A percentile compares a stretch with the other conserved stretches of the same genome.
phyloP scores from a whole-genome alignment of 2,888 invertebrate genomes.

The Platycnemis pennipes region DNA sequence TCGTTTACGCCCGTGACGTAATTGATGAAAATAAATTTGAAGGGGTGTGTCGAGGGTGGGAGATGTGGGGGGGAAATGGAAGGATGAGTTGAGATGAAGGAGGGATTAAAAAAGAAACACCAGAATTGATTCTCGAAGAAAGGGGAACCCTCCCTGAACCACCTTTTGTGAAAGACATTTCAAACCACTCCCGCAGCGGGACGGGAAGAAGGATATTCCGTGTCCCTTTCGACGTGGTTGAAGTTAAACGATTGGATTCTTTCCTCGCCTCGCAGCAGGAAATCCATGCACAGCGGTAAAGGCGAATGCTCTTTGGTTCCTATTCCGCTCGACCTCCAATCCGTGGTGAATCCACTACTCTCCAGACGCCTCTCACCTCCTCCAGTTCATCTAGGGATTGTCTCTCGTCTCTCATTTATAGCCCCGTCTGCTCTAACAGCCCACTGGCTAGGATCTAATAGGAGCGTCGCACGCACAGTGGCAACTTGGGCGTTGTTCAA shows the following conservation, averaged over 20 bases:
- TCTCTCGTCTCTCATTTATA: not conserved
- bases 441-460: not conserved
- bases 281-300: not conserved
- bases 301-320: slow-evolving; percentile 6
- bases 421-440: not conserved
- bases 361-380: not conserved
- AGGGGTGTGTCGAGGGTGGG: not conserved
- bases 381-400: not conserved
- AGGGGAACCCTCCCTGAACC: too few species aligned
- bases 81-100: not conserved
- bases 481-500: too few species aligned
- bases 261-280: slow-evolving; percentile 15
- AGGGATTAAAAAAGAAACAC: not conserved
- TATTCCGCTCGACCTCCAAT: not conserved
- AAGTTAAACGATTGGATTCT: slow-evolving; percentile 8
- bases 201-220: not conserved
- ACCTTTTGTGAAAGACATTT: too few species aligned
- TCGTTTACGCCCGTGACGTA: not conserved
- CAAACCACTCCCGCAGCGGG: too few species aligned
- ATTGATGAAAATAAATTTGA: not conserved
- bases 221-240: slow-evolving; percentile 15
- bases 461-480: too few species aligned
- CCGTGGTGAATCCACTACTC: not conserved
- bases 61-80: not conserved
- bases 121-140: too few species aligned